Evolutionary conservation across 92 coral and sea anemone genomes (phyloP), one percentile per base, ranked within the genome.

Genomic region (Paragorgia papillata): DNA sequence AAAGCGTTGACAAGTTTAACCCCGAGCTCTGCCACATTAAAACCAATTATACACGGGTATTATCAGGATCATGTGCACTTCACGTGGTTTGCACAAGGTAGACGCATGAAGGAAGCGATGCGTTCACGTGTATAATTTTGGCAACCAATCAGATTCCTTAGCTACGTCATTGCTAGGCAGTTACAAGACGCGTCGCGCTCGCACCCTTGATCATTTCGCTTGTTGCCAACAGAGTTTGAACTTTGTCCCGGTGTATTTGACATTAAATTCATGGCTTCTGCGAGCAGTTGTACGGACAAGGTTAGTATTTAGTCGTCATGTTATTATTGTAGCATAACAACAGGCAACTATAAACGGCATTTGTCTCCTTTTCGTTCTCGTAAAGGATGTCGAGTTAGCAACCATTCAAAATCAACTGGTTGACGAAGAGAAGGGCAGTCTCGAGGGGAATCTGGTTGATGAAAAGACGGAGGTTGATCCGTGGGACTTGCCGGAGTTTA

Each of bases 401-500:
- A 35, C 60, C 28, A 35, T 68, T 3, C 48, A 53, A 17, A 22
- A 18, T 39, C 28, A 25, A 17, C 29, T 2, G 21, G n/a, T 20
- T 5, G 20, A 25, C 20, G 73, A 66, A 13, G 51, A 66, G 43
- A 37, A 37, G 12, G 53, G n/a, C n/a, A 46, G 15, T 6, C 14
- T 4, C 6, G 10, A 4, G 10, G 43, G 53, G 2, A 7, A 46
- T 46, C 53, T 46, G 7, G n/a, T 46, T 44, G 37, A 25, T 44
- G 41, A 21, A 25, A 68, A 26, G 15, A 39, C 20, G 35, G 58
- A 53, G 64, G 64, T 29, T 27, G 76, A 71, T 54, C 78, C 78
- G 55, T 71, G 78, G 78, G 78, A 71, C 25, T 24, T 71, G 34
- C 78, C 78, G n/a, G 78, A 71, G 65, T 71, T 71, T 71, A 54